Evolutionary conservation across 2,888 invertebrate species (phyloP).

Genomic region (Timema cristinae): DNA sequence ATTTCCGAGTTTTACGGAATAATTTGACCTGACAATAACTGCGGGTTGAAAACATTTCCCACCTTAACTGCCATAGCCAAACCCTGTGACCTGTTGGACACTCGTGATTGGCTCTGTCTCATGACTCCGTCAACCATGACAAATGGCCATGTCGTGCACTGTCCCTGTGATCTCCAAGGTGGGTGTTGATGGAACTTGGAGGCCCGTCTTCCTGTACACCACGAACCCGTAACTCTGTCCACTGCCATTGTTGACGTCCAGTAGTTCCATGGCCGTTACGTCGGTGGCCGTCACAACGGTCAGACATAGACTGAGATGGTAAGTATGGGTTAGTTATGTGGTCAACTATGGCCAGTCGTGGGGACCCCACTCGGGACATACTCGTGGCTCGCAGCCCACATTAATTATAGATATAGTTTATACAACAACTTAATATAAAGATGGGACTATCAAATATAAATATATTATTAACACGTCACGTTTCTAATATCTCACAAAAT

Average conservation of each 20-base stretch:
- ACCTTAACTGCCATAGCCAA: constrained; percentile 46
- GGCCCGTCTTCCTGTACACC: constrained; percentile 47
- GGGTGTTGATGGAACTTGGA: constrained; percentile 35
- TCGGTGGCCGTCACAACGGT: constrained; percentile 28
- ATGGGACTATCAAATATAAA: no score
- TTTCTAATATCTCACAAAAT: no score
- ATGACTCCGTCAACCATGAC: constrained; percentile 48
- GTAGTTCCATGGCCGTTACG: constrained; percentile 39
- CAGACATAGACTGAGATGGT: constrained; percentile 18
- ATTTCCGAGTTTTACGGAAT: background rate
- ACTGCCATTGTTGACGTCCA: constrained; percentile 43
- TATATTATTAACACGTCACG: no score
- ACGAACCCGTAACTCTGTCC: constrained; percentile 57
- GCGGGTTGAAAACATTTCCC: constrained; percentile 20
- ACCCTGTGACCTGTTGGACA: constrained; percentile 40
- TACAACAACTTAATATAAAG: no score
- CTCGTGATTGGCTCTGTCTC: constrained; percentile 41
- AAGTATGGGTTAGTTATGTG: no score
- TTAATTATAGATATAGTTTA: no score
- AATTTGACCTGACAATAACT: background rate
- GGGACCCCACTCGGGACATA: no score
- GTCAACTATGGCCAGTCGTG: no score
- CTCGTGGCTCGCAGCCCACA: no score
- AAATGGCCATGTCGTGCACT: constrained; percentile 51
- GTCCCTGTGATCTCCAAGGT: constrained; percentile 43